Conservation (phyloP, 2,888 invertebrate genomes). For the Keiferia lycopersicella region DNA sequence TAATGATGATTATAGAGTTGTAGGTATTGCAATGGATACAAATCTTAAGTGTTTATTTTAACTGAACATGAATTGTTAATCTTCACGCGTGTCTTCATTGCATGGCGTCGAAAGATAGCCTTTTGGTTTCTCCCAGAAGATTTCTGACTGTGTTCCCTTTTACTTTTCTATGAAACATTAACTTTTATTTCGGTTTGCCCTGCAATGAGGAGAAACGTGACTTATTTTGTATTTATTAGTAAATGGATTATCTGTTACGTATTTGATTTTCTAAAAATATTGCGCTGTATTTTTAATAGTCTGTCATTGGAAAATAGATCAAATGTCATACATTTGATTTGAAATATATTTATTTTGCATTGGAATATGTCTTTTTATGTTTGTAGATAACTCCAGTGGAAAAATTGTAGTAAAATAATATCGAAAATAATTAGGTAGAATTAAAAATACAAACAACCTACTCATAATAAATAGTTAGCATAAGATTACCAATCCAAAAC, state of each 20-base stretch:
- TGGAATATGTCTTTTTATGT: constrained; percentile 79
- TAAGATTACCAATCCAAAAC: constrained; percentile 56
- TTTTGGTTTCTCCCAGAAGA: constrained; percentile 14
- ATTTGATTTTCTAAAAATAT: constrained; percentile 78
- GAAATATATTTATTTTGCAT: constrained; percentile 81
- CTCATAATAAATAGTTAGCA: constrained; percentile 49
- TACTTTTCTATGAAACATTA: neutral
- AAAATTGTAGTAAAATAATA: constrained; percentile 60
- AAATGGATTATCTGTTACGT: constrained; percentile 73
- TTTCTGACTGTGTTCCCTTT: constrained; percentile 1
- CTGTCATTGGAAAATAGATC: constrained; percentile 75
- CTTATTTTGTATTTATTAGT: constrained; percentile 66
- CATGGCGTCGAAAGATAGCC: constrained; percentile 36
- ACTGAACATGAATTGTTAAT: constrained; percentile 67
- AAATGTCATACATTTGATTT: constrained; percentile 82
- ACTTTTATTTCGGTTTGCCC: constrained; percentile 31
- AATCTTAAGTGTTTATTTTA: constrained; percentile 65
- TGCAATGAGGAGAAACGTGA: constrained; percentile 60
- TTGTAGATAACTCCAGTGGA: constrained; percentile 78
- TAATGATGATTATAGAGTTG: constrained; percentile 56
- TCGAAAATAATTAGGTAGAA: constrained; percentile 40
- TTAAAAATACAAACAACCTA: constrained; percentile 39
- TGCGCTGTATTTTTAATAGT: constrained; percentile 75
- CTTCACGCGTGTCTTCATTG: constrained; percentile 61
- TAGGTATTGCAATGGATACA: constrained; percentile 63